phyloP scores from a whole-genome alignment of 2,888 invertebrate genomes.

The Noctua pronuba region DNA sequence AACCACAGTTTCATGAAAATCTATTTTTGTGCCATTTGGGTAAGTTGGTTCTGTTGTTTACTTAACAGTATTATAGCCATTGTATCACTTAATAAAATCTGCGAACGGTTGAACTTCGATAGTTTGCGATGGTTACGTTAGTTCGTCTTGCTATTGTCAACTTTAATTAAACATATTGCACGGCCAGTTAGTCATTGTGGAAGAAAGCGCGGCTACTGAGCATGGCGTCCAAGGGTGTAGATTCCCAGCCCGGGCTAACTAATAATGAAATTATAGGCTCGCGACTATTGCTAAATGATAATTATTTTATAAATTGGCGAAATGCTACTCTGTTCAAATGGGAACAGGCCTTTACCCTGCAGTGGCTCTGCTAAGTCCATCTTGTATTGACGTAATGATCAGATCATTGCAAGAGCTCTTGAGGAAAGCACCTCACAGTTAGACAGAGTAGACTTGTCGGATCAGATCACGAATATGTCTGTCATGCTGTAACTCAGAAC shows the following conservation, averaged over 20 bases:
- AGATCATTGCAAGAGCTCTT: background rate
- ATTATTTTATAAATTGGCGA: background rate
- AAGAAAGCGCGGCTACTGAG: background rate
- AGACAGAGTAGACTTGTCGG: background rate
- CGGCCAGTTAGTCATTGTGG: background rate
- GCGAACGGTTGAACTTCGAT: constrained; percentile 5
- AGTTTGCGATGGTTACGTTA: background rate
- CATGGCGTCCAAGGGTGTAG: too few relatives aligned
- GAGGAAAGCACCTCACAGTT: too few relatives aligned
- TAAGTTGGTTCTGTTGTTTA: background rate
- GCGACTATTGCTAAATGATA: background rate
- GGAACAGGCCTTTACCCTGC: background rate
- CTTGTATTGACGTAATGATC: background rate
- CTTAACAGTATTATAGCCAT: background rate
- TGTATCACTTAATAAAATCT: constrained; percentile 1
- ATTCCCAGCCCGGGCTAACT: background rate
- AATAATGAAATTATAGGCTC: background rate
- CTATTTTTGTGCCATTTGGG: background rate
- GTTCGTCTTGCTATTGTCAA: background rate
- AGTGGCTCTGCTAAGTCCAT: background rate
- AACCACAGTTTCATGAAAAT: background rate
- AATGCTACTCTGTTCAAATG: background rate
- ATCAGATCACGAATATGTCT: background rate
- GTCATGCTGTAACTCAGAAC: background rate
- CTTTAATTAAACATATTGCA: background rate